phyloP scores from a whole-genome alignment of 92 coral and sea anemone genomes.

The Metridium senile region DNA sequence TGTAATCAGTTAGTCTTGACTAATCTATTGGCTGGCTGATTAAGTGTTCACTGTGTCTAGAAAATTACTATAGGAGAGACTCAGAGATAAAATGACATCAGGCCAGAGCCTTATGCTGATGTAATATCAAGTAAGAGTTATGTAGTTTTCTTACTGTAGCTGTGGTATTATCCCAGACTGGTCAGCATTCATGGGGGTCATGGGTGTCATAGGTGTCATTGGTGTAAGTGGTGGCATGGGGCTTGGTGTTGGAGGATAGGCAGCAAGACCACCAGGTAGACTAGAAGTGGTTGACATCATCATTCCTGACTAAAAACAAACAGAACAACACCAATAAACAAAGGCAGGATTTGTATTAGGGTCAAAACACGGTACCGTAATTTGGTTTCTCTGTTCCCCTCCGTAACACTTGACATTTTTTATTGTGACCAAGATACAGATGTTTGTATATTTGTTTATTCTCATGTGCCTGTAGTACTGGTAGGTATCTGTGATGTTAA shows the following conservation, averaged over 20 bases:
- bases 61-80: too few relatives aligned
- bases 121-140: neutral
- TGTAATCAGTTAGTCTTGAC: neutral
- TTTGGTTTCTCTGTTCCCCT: too few relatives aligned
- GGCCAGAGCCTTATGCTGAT: neutral
- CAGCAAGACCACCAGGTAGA: conserved; percentile 81
- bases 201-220: conserved; percentile 97
- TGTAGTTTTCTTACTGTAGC: conserved; percentile 76
- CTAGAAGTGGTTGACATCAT: conserved; percentile 88
- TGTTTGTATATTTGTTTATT: too few relatives aligned
- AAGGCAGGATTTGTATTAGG: too few relatives aligned
- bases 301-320: conserved; percentile 53
- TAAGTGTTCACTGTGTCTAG: too few relatives aligned
- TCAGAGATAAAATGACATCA: too few relatives aligned
- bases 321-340: neutral
- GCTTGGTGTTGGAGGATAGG: conserved; percentile 93
- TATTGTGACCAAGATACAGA: too few relatives aligned
- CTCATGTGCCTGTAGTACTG: too few relatives aligned
- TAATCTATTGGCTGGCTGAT: too few relatives aligned
- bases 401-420: too few relatives aligned
- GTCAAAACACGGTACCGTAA: too few relatives aligned
- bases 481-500: too few relatives aligned
- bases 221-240: conserved; percentile 95
- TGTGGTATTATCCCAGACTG: conserved; percentile 97
- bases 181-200: conserved; percentile 95